Evolutionary conservation across 2,113 vertebrate genomes (phyloP), one percentile per base, ranked within the genome.

Genomic region (Peromyscus leucopus): DNA sequence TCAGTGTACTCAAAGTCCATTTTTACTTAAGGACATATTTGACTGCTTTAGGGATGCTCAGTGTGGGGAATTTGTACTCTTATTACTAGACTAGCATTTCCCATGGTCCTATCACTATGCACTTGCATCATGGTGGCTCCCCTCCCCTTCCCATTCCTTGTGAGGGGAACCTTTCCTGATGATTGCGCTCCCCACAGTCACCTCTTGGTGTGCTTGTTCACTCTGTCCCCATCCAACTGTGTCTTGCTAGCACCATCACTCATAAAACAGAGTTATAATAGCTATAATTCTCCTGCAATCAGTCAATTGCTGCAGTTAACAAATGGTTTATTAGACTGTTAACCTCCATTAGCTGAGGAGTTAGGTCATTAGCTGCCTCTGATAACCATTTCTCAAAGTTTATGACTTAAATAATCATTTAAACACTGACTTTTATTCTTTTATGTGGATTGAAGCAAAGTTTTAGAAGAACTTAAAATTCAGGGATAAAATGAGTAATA

Each of bases 251-350:
- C 92, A 78, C 65, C 26, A 71, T 94, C 90, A 86, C 96, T 97
- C 78, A 97, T 98, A 94, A 98, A 98, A 93, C 88, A 94, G 61
- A 98, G n/a, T 94, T 96, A 93, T 94, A 96, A 97, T 93, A 93
- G 93, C 93, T 67, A 15, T 97, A 96, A 97, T 98, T 98, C 98
- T 98, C 85, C 97, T 65, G 85, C 55, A 98, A 42, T 92, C 98
- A 95, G 87, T 97, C 98, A 97, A 95, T 98, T 98, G 92, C 93
- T 96, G 78, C 88, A 91, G 84, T 97, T 98, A 98, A 97, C 97
- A 97, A 98, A 97, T 98, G 95, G 95, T 97, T 98, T 98, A 98
- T 98, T 97, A 96, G 79, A 92, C 69, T 97, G 95, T 98, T 98
- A 98, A 98, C 97, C 96, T 98, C 95, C 90, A 97, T 97, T 98